Evolutionary conservation across 92 coral and sea anemone species (phyloP), one percentile per base, ranked within the genome.

Genomic region (Phenganax marumi): DNA sequence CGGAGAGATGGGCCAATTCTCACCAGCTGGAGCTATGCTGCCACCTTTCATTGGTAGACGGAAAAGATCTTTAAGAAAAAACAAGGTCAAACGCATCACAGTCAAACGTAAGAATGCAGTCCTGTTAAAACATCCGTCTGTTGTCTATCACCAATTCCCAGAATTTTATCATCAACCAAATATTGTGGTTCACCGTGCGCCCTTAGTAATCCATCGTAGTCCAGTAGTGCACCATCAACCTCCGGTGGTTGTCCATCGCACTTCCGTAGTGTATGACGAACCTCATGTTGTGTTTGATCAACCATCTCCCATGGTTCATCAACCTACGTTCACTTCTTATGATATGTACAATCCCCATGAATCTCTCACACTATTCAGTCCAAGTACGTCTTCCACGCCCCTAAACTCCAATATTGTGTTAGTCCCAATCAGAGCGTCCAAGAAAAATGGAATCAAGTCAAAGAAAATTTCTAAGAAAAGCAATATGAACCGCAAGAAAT

Each of bases 131-230:
- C 87, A 97, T n/a, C 99, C 99, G 11, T 97, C 99, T 12, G 89
- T 96, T 74, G 87, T 96, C 57, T 92, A 96, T 63, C 99, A 96
- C 61, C 99, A 97, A 8, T 97, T 97, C 21, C 99, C 99, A 23
- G 97, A 96, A 75, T 90, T 96, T 16, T 96, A 90, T 72, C 99
- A 96, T 83, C 87, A 97, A 51, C 99, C 99, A 62, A 93, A 96
- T 25, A 96, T 96, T 73, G 89, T 96, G 62, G 97, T 96, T 55
- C 99, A 96, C 83, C 90, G 97, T 25, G 91, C 99, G n/a, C 93
- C 99, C 46, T 85, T 96, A 66, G 81, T 96, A 76, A 88, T 96
- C 25, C 99, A 96, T 82, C 93, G 99, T 5, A 95, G 97, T 17
- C 93, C 99, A 12, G 91, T 96, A 46, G 85, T 96, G 33, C 92